These are phyloP conservation scores for Brachyopa scutellaris DNA, from an alignment of 2,888 invertebrate genomes.

Conservation along the genomic window DNA sequence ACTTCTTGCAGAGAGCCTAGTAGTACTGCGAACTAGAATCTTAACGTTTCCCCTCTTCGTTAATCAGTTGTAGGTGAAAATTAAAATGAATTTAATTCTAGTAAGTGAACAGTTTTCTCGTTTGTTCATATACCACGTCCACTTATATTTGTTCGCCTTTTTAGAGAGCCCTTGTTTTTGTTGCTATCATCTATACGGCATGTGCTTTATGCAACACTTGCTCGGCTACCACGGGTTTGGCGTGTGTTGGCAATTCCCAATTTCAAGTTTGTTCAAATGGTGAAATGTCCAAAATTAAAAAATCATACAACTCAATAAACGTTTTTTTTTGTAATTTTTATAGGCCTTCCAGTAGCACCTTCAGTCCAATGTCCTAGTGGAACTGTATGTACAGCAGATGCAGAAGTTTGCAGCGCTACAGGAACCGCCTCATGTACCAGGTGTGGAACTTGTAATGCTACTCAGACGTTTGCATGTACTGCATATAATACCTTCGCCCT, in stretches of 20 bases:
- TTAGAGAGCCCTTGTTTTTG: slow-evolving; percentile 11
- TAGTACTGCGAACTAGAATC: too few species aligned
- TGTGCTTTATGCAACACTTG: slow-evolving; percentile 43
- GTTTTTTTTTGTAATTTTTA: background rate
- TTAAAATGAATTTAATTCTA: background rate
- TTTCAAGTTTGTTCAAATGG: slow-evolving; percentile 43
- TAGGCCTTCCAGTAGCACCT: slow-evolving; percentile 23
- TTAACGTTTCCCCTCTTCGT: too few species aligned
- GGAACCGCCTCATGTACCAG: slow-evolving; percentile 6
- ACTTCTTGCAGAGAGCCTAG: too few species aligned
- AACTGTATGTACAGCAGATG: slow-evolving; percentile 27
- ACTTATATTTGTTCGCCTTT: background rate
- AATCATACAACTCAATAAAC: too few species aligned
- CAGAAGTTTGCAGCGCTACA: slow-evolving; percentile 7
- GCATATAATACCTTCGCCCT: slow-evolving; percentile 4
- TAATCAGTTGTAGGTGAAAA: too few species aligned
- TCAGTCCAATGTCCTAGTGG: slow-evolving; percentile 28
- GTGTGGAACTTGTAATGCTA: slow-evolving; percentile 16
- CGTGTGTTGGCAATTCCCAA: slow-evolving; percentile 43
- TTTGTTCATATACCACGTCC: background rate
- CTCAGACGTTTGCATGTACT: slow-evolving; percentile 4
- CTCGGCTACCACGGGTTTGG: slow-evolving; percentile 5
- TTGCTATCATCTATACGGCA: background rate
- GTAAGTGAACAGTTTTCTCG: background rate
- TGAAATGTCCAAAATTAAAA: background rate